A percentile compares a stretch with the other conserved stretches of the same genome.
Evolutionary conservation across 2,888 invertebrate genomes (phyloP).

Genomic region (Empis stercorea): DNA sequence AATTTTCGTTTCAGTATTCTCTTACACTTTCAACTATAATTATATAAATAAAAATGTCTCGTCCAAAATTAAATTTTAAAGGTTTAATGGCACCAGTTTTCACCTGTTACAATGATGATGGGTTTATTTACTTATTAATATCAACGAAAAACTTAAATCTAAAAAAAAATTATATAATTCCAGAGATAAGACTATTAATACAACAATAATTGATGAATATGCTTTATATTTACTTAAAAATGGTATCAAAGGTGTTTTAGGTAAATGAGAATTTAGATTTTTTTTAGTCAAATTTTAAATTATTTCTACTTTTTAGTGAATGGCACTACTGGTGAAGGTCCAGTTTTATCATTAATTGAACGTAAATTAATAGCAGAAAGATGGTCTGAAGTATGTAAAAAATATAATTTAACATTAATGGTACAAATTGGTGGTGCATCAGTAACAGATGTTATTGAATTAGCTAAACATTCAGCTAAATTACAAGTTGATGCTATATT

Average conservation of each 20-base stretch:
- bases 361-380: slow-evolving; percentile 51
- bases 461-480: slow-evolving; percentile 58
- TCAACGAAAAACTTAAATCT: background rate
- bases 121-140: slow-evolving; percentile 26
- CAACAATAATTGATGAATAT: slow-evolving; percentile 45
- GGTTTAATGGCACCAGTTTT: slow-evolving; percentile 61
- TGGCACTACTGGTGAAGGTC: slow-evolving; percentile 69
- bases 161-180: slow-evolving; percentile 1
- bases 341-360: slow-evolving; percentile 51
- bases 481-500: slow-evolving; percentile 52
- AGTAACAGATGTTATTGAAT: slow-evolving; percentile 51
- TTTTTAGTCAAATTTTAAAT: background rate
- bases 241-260: slow-evolving; percentile 53
- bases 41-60: too few relatives aligned
- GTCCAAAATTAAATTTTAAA: slow-evolving; percentile 31
- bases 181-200: slow-evolving; percentile 37
- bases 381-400: slow-evolving; percentile 46
- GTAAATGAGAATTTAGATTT: slow-evolving; percentile 32
- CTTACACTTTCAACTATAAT: background rate
- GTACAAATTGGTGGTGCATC: slow-evolving; percentile 60
- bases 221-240: slow-evolving; percentile 47
- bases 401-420: slow-evolving; percentile 48
- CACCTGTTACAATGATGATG: slow-evolving; percentile 50
- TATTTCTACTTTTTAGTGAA: slow-evolving; percentile 44
- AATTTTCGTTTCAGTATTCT: too few relatives aligned